Base-by-base conservation (phyloP, 2,888 invertebrate species). In the Eupithecia abbreviata region DNA sequence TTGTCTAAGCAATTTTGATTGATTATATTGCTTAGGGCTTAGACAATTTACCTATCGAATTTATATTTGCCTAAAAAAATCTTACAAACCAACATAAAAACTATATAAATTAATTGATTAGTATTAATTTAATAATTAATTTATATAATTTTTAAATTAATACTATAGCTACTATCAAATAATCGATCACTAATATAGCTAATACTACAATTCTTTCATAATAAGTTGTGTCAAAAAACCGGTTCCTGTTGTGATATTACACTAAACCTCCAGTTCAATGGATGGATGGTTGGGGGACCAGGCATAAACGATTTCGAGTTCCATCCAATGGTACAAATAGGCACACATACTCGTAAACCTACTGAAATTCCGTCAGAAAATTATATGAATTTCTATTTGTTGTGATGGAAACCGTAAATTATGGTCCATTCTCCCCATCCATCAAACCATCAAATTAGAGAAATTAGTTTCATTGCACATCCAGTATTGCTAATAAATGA, bases 141-240 rank as follows among this genome's bases (percentile, higher is more conserved):
- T n/a, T n/a, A n/a, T n/a, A n/a, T n/a, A n/a, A n/a, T n/a, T n/a
- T n/a, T 12, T 15, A 4, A 69, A 42, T n/a, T 12, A 72, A 43
- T 69, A 72, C 68, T 76, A 69, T 66, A 18, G 13, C 51, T 73
- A 70, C 42, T 55, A 51, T 75, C 42, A 68, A 41, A 65, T 70
- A 76, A 51, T 71, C 15, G 41, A 41, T 5, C 58, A 51, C 65
- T 30, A 41, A 70, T 70, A n/a, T 45, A 47, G 43, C 68, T 68
- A 72, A 45, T 72, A 72, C 65, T 73, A 43, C 45, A 55, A 71
- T 73, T 51, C 73, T 76, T 72, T 62, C 58, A 75, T 69, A 47
- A 75, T 68, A 62, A 62, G 58, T 55, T 47, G 30, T 30, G 45
- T 10, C 58, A 43, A 72, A 9, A 42, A 55, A 71, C 42, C 69